Conservation (phyloP, 2,888 invertebrate genomes). For the Stenchaetothrips biformis region DNA sequence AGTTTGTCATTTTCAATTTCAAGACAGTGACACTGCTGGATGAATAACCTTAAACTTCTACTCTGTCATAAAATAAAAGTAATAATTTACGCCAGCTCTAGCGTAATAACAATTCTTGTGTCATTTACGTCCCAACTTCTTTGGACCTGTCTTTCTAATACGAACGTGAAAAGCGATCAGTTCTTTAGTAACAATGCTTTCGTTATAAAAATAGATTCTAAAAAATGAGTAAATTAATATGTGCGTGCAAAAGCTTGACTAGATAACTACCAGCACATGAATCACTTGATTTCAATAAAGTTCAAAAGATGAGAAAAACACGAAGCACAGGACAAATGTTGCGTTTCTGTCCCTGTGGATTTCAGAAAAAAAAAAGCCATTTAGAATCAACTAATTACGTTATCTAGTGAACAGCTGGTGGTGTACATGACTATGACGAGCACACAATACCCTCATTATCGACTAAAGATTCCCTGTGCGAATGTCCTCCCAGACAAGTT, state of each 20-base stretch:
- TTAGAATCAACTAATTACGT: no score
- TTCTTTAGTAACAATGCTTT: not conserved
- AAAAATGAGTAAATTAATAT: not conserved
- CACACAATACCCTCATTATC: not conserved
- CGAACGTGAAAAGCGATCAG: not conserved
- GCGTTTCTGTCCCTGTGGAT: not conserved
- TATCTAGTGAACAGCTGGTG: not conserved
- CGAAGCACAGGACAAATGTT: not conserved
- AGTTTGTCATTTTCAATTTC: no score
- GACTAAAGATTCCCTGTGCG: not conserved
- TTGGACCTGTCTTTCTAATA: not conserved
- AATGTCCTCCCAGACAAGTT: not conserved
- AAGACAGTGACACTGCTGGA: no score
- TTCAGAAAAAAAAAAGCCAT: not conserved
- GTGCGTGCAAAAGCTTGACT: constrained; percentile 22
- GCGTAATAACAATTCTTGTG: not conserved
- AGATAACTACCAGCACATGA: constrained; percentile 4
- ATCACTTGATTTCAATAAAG: constrained; percentile 1
- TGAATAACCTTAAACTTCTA: not conserved
- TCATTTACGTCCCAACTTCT: not conserved
- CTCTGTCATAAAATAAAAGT: not conserved
- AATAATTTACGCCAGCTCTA: not conserved
- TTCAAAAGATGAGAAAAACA: constrained; percentile 19
- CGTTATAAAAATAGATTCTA: constrained; percentile 13
- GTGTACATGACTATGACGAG: not conserved